Conservation (phyloP, 2,888 invertebrate genomes). For the Calameuta filiformis region DNA sequence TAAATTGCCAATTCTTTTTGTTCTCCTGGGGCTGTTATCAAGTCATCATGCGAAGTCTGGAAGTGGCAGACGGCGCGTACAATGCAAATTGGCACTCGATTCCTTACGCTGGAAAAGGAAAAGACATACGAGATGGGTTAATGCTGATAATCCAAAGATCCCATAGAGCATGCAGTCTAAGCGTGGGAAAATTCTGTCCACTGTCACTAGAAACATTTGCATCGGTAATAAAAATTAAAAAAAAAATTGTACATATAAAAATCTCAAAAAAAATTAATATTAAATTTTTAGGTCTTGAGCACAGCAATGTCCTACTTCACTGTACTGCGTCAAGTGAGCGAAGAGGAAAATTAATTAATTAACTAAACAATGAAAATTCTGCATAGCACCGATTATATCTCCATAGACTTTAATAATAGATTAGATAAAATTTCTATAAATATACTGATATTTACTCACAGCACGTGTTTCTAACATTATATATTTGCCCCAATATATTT, state of each 20-base stretch:
- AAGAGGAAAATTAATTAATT: neutral
- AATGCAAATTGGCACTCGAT: neutral
- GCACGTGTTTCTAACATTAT: neutral
- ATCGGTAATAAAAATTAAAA: neutral
- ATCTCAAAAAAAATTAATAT: neutral
- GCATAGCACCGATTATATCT: neutral
- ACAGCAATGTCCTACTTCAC: constrained; percentile 34
- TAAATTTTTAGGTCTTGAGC: constrained; percentile 25
- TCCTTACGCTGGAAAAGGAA: neutral
- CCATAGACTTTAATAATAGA: neutral
- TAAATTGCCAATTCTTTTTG: neutral
- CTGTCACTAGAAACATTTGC: neutral
- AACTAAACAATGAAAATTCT: neutral
- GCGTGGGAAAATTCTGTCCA: neutral
- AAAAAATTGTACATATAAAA: neutral
- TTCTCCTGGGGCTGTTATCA: neutral
- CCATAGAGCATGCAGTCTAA: neutral
- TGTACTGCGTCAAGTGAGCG: constrained; percentile 30
- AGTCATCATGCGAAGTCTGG: neutral
- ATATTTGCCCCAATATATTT: neutral
- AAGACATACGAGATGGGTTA: neutral
- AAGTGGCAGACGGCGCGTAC: neutral
- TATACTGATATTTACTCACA: neutral
- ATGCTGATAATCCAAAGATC: neutral
- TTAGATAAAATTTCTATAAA: neutral